Evolutionary conservation across 2,888 invertebrate genomes (phyloP).

Genomic region (Orthosia gothica): DNA sequence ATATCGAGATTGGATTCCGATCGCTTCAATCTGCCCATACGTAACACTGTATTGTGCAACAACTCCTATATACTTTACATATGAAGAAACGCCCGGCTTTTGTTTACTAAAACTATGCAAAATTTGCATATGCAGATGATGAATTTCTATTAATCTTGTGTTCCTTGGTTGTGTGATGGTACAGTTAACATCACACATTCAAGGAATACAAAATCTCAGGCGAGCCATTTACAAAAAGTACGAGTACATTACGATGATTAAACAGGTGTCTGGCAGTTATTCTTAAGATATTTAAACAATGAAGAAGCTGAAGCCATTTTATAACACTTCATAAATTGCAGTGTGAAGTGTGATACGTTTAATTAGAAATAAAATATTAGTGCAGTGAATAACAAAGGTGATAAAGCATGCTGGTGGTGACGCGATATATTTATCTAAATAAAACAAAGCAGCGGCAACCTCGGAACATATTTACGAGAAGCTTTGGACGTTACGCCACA

Average conservation of each 20-base stretch:
- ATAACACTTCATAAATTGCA: slow-evolving; percentile 27
- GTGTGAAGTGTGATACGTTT: slow-evolving; percentile 49
- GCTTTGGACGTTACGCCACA: slow-evolving; percentile 64
- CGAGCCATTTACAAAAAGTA: neutral
- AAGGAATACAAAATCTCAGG: neutral
- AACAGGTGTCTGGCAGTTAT: slow-evolving; percentile 12
- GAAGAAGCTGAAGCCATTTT: slow-evolving; percentile 14
- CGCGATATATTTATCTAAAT: slow-evolving; percentile 74
- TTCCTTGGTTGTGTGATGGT: neutral
- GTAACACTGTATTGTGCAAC: slow-evolving; percentile 14
- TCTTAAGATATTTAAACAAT: slow-evolving; percentile 18
- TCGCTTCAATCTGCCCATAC: slow-evolving; percentile 41
- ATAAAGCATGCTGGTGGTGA: slow-evolving; percentile 69
- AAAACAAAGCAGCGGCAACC: slow-evolving; percentile 68
- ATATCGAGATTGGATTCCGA: slow-evolving; percentile 74
- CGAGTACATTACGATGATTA: neutral
- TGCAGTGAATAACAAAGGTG: slow-evolving; percentile 70
- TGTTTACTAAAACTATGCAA: neutral
- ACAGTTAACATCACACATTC: neutral
- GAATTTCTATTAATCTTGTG: neutral
- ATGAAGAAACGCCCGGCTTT: neutral
- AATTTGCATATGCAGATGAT: neutral
- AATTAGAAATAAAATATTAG: slow-evolving; percentile 68
- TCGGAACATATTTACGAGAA: slow-evolving; percentile 71
- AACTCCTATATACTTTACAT: neutral